A percentile compares a stretch with the other conserved stretches of the same genome.
phyloP scores from a whole-genome alignment of 2,113 vertebrate species.

The Lipotes vexillifer region DNA sequence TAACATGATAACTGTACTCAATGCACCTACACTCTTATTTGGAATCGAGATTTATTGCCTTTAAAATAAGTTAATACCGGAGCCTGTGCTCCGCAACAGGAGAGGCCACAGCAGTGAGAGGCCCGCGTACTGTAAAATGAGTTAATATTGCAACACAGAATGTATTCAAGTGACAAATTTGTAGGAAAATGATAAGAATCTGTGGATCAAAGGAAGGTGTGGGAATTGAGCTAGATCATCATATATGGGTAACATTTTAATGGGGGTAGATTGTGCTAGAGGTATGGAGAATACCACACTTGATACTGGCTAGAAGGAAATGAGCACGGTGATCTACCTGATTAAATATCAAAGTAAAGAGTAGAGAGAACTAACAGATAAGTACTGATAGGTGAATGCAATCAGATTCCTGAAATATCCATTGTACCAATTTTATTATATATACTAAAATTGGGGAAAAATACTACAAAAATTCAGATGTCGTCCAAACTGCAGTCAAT shows the following conservation, averaged over 20 bases:
- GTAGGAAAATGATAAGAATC: background rate
- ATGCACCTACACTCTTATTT: background rate
- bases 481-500: background rate
- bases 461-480: background rate
- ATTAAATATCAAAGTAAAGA: background rate
- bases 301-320: background rate
- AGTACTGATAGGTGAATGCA: background rate
- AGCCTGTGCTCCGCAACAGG: no score
- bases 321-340: background rate
- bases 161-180: background rate
- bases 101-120: no score
- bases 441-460: background rate
- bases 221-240: background rate
- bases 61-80: background rate
- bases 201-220: background rate
- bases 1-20: background rate
- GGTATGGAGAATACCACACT: fast-evolving
- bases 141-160: background rate
- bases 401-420: background rate
- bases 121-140: background rate
- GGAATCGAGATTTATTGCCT: background rate
- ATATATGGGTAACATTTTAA: background rate
- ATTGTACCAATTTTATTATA: background rate
- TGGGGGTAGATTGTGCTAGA: fast-evolving
- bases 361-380: background rate